phyloP scores from a whole-genome alignment of 1,140 invertebrate species.

The Meloidogyne hapla region DNA sequence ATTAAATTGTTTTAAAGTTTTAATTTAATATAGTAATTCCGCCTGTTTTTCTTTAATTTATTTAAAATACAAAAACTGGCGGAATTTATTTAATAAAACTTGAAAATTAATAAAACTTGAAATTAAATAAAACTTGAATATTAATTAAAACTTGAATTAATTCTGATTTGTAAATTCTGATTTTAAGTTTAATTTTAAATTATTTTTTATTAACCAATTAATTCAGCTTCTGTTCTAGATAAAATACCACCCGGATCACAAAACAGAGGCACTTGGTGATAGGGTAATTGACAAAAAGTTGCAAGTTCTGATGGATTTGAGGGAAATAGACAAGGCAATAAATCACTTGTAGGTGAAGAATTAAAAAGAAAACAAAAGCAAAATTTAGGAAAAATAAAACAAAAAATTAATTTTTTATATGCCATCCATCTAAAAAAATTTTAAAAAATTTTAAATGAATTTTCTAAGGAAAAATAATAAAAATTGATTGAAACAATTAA shows the following conservation, averaged over 20 bases:
- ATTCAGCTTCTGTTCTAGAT: constrained; percentile 23
- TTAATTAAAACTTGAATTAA: too few relatives aligned
- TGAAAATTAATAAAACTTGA: background rate
- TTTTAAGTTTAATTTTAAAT: too few relatives aligned
- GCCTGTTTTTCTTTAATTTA: too few relatives aligned
- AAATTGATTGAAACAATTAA: background rate
- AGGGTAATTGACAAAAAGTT: constrained; percentile 21
- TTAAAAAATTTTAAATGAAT: background rate
- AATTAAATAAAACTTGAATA: too few relatives aligned
- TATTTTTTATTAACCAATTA: constrained; percentile 25
- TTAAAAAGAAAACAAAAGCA: background rate
- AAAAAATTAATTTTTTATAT: constrained; percentile 2
- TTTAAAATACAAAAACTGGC: too few relatives aligned
- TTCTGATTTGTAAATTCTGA: too few relatives aligned
- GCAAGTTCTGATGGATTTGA: background rate
- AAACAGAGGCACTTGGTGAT: constrained; percentile 19
- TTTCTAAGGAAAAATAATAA: background rate
- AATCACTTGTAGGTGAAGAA: background rate
- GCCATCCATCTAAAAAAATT: background rate
- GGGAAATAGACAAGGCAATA: constrained; percentile 26
- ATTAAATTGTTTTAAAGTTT: background rate
- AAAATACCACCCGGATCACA: constrained; percentile 26
- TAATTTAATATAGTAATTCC: too few relatives aligned
- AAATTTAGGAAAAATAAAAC: background rate
- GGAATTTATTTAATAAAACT: background rate